Evolutionary conservation across 2,113 vertebrate genomes (phyloP).

Genomic region (Callospermophilus lateralis): DNA sequence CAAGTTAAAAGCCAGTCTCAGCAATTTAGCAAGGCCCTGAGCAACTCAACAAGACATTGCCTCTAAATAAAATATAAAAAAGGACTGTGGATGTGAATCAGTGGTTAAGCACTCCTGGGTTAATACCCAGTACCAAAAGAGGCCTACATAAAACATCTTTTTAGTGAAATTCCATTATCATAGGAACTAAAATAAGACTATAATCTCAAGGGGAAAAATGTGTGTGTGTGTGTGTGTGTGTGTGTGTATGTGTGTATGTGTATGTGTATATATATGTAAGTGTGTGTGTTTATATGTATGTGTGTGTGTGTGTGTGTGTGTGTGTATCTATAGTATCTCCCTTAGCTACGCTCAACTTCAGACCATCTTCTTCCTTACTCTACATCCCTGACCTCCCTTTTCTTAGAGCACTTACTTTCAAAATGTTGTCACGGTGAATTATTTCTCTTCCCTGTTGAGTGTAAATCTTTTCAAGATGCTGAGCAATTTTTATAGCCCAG

Average conservation of each 20-base stretch:
- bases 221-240: no score
- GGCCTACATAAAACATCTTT: not conserved
- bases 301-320: no score
- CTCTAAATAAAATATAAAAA: no score
- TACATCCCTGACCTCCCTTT: not conserved
- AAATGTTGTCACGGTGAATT: conserved; percentile 7
- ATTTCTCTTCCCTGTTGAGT: not conserved
- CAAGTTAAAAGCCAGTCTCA: no score
- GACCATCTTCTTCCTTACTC: not conserved
- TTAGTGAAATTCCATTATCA: not conserved
- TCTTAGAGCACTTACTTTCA: not conserved
- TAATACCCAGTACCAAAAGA: not conserved
- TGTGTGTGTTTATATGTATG: no score
- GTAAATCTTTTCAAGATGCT: not conserved
- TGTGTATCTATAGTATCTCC: not conserved
- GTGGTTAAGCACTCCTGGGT: no score
- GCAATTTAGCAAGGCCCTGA: no score
- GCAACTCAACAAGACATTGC: no score
- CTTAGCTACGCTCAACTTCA: not conserved
- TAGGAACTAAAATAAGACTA: not conserved
- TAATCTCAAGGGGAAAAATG: not conserved
- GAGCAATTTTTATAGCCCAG: not conserved
- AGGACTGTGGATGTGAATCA: no score
- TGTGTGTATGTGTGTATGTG: no score
- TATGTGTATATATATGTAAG: no score